A percentile compares a stretch with the other conserved stretches of the same genome.
phyloP scores from a whole-genome alignment of 2,888 invertebrate genomes.

The Gymnosoma rotundatum region DNA sequence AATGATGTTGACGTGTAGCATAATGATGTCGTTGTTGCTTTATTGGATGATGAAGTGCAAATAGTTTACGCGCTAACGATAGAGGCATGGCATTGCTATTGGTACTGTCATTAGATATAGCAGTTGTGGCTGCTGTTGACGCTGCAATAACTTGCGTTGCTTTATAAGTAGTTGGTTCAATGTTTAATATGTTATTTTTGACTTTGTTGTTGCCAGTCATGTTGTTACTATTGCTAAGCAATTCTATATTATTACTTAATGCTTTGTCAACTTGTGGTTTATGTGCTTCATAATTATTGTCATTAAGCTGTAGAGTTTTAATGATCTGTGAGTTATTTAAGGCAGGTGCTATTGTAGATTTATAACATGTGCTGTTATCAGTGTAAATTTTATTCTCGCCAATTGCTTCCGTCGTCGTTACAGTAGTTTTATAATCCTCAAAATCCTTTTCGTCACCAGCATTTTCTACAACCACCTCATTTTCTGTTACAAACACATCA shows the following conservation, averaged over 20 bases:
- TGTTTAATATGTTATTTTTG: background rate
- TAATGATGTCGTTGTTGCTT: constrained; percentile 30
- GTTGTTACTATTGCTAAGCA: constrained; percentile 10
- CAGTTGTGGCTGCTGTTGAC: constrained; percentile 10
- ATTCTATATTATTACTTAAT: constrained; percentile 33
- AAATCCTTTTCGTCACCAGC: constrained; percentile 5
- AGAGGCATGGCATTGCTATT: constrained; percentile 39
- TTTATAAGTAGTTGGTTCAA: constrained; percentile 23
- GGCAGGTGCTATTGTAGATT: background rate
- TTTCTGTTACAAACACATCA: constrained; percentile 11
- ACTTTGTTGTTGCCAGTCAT: constrained; percentile 6
- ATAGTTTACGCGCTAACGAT: constrained; percentile 66
- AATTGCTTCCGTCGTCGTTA: constrained; percentile 44
- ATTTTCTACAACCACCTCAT: background rate
- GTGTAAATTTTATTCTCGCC: background rate
- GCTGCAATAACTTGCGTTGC: constrained; percentile 30
- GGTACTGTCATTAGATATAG: background rate
- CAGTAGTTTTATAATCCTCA: constrained; percentile 52
- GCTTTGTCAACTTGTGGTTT: constrained; percentile 17
- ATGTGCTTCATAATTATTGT: constrained; percentile 5
- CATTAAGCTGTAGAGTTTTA: background rate
- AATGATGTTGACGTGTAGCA: constrained; percentile 57
- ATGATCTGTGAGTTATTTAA: background rate
- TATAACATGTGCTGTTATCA: constrained; percentile 40
- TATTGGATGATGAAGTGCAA: constrained; percentile 35